These are phyloP conservation scores for Coptodon bakossiorum DNA, from an alignment of 2,113 vertebrate species.

Conservation along the genomic window DNA sequence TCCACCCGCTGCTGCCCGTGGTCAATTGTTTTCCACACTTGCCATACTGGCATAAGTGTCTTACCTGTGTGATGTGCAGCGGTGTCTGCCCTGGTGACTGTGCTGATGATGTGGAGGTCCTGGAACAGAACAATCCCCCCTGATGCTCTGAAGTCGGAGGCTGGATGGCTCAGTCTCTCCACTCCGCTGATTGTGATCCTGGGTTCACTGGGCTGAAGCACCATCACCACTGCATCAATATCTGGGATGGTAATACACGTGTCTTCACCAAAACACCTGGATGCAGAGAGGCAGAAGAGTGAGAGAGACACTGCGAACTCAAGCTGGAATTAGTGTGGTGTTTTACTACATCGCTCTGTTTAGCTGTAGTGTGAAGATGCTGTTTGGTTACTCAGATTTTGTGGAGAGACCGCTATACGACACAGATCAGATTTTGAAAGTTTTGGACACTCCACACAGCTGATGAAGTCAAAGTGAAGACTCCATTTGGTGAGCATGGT, in stretches of 20 bases:
- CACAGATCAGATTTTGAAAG: accelerated
- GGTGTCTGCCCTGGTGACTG: slow-evolving; percentile 75
- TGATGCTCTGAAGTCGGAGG: slow-evolving; percentile 75
- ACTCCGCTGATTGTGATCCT: slow-evolving; percentile 87
- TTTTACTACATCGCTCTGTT: neutral
- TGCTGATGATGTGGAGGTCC: slow-evolving; percentile 90
- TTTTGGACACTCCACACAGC: neutral
- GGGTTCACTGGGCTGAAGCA: slow-evolving; percentile 90
- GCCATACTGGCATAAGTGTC: neutral
- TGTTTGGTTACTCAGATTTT: neutral
- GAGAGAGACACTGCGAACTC: neutral
- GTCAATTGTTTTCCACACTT: neutral
- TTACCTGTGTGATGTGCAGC: slow-evolving; percentile 58
- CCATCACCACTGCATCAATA: slow-evolving; percentile 89
- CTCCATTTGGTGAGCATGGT: neutral
- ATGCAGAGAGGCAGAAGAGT: neutral
- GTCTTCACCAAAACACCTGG: slow-evolving; percentile 96
- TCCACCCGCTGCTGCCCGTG: neutral
- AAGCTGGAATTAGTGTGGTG: neutral
- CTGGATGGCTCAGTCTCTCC: slow-evolving; percentile 81
- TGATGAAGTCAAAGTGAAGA: neutral
- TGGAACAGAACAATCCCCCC: slow-evolving; percentile 81
- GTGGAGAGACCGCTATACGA: neutral
- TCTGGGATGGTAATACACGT: slow-evolving; percentile 90
- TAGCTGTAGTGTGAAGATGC: neutral